Conservation (phyloP, 2,888 invertebrate genomes). For the Pollenia griseotomentosa region DNA sequence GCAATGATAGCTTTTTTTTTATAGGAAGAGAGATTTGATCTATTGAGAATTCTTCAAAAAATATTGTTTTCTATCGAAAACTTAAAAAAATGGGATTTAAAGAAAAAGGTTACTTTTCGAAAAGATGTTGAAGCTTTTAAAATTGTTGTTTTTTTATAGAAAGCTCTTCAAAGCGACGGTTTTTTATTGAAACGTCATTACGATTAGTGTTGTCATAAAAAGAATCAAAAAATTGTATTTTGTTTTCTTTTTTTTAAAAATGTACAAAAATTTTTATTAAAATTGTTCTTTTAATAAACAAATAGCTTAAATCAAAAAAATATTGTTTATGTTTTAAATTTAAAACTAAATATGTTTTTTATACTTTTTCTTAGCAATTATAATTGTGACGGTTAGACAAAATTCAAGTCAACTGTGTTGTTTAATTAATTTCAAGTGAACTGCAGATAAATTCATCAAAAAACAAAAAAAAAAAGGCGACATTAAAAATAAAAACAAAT, state of each 20-base stretch:
- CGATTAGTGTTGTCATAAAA: no score
- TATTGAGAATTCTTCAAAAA: no score
- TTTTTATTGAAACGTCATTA: no score
- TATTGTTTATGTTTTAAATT: conserved; percentile 1
- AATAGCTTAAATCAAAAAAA: conserved; percentile 54
- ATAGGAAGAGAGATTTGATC: no score
- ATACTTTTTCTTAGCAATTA: conserved; percentile 62
- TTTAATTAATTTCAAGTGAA: conserved; percentile 81
- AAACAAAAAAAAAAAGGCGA: conserved; percentile 45
- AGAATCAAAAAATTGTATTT: neutral
- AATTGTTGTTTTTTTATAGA: no score
- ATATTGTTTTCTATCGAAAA: no score
- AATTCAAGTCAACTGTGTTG: conserved; percentile 82
- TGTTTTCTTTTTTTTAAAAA: neutral
- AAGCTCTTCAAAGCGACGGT: no score
- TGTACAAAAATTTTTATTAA: no score
- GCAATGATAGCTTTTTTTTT: no score
- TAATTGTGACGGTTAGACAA: conserved; percentile 75
- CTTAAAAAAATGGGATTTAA: no score
- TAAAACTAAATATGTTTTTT: conserved; percentile 13
- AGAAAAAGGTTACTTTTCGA: no score
- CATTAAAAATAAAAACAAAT: conserved; percentile 33
- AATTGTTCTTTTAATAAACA: conserved; percentile 64
- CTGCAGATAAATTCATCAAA: conserved; percentile 74
- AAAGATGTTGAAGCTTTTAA: no score